phyloP scores from a whole-genome alignment of 1,140 invertebrate species.

The Papilio machaon region DNA sequence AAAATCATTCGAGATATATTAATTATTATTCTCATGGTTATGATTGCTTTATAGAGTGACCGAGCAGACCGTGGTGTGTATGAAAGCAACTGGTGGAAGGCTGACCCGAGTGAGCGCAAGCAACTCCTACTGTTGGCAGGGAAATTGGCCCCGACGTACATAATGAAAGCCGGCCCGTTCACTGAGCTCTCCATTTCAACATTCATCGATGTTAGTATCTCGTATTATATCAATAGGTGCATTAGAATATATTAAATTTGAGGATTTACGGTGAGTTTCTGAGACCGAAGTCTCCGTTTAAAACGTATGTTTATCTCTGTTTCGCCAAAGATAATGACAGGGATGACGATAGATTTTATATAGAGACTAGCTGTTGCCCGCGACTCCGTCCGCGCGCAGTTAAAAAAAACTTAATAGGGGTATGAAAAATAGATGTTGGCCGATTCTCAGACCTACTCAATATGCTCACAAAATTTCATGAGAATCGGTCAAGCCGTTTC shows the following conservation, averaged over 20 bases:
- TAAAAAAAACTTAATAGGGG: too few species aligned
- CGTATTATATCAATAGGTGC: not conserved
- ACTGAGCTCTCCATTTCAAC: constrained; percentile 47
- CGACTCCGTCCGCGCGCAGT: too few species aligned
- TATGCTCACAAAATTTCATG: too few species aligned
- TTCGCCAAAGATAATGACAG: too few species aligned
- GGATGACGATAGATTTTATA: too few species aligned
- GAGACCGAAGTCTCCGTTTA: too few species aligned
- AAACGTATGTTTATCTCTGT: too few species aligned
- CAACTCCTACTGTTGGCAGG: constrained; percentile 46
- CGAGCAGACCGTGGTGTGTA: constrained; percentile 46
- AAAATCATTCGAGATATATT: not conserved
- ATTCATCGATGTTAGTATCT: constrained; percentile 47
- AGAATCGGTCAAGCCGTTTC: too few species aligned
- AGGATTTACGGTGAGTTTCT: too few species aligned
- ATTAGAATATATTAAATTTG: not conserved
- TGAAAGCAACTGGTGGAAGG: constrained; percentile 50
- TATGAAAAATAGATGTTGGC: too few species aligned
- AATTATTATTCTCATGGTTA: not conserved
- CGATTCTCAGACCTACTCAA: too few species aligned
- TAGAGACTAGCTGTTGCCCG: too few species aligned
- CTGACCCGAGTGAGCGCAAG: constrained; percentile 36
- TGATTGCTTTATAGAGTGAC: constrained; percentile 39
- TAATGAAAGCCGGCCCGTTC: constrained; percentile 49
- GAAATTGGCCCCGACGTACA: constrained; percentile 42